A percentile compares a stretch with the other conserved stretches of the same genome.
These are phyloP conservation scores for Cybosia mesomella DNA, from an alignment of 2,888 invertebrate genomes.

Conservation along the genomic window DNA sequence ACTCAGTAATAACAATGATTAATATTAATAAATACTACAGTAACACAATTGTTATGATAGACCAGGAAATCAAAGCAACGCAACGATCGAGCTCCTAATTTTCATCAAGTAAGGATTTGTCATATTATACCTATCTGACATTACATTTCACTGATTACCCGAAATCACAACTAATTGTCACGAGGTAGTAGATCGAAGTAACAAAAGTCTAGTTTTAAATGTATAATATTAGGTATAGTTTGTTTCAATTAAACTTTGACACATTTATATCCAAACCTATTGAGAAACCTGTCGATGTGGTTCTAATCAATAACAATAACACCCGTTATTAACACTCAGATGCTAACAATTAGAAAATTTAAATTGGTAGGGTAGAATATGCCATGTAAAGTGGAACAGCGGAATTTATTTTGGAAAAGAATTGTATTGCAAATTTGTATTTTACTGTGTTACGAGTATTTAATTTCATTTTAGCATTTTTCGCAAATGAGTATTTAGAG, in stretches of 20 bases:
- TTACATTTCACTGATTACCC: constrained; percentile 8
- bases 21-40: neutral
- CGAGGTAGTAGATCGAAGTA: neutral
- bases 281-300: neutral
- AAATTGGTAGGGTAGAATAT: no score
- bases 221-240: neutral
- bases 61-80: constrained; percentile 17
- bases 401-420: no score
- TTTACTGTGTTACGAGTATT: no score
- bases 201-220: neutral
- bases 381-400: no score
- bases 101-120: constrained; percentile 36
- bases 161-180: neutral
- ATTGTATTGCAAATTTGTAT: no score
- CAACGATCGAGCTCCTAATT: neutral
- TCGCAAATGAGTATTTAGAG: no score
- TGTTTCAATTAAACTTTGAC: no score
- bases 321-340: no score
- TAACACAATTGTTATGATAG: constrained; percentile 30
- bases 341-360: neutral
- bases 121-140: constrained; percentile 3
- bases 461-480: no score
- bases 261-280: no score
- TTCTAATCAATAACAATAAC: neutral
- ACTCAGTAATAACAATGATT: neutral